Evolutionary conservation across 2,113 vertebrate genomes (phyloP), one percentile per base, ranked within the genome.

Genomic region (Galbula dea): DNA sequence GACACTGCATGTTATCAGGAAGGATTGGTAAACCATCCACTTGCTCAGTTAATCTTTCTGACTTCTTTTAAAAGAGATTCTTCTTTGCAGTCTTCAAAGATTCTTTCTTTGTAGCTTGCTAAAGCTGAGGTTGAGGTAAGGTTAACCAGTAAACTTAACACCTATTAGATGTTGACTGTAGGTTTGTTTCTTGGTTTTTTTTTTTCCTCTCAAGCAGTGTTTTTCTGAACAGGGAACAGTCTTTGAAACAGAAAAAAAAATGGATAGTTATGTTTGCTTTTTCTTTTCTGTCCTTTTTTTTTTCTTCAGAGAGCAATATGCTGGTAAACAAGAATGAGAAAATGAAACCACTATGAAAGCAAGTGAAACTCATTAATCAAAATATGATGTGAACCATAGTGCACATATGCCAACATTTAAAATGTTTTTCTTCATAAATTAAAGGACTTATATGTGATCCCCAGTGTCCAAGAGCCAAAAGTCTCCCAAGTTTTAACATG

Each of bases 161-260:
- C 6, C 7, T 1, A 0, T 8, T 20, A 37, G 69, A 24, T 49
- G n/a, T 83, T 93, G 17, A 49, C 45, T 58, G 0, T 3, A 1
- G 6, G n/a, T n/a, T n/a, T n/a, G n/a, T n/a, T n/a, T n/a, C n/a
- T n/a, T n/a, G n/a, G n/a, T n/a, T n/a, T n/a, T n/a, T n/a, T 36
- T 52, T 72, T 48, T 30, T 11, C 0, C 7, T 54, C 41, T 32
- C 10, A 39, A n/a, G 26, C 1, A 29, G 3, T 46, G 26, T 41
- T 57, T 52, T 72, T 32, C 26, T 58, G 43, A 71, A 39, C 36
- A 48, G 82, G 30, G 23, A 79, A 26, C 20, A 15, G 36, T 52
- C 45, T 73, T 65, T 87, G 59, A 41, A 66, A 69, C 7, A 27
- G 7, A 34, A 36, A 36, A 41, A 74, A n/a, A n/a, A n/a, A n/a